phyloP scores from a whole-genome alignment of 2,888 invertebrate genomes.

The Eristalis arbustorum region DNA sequence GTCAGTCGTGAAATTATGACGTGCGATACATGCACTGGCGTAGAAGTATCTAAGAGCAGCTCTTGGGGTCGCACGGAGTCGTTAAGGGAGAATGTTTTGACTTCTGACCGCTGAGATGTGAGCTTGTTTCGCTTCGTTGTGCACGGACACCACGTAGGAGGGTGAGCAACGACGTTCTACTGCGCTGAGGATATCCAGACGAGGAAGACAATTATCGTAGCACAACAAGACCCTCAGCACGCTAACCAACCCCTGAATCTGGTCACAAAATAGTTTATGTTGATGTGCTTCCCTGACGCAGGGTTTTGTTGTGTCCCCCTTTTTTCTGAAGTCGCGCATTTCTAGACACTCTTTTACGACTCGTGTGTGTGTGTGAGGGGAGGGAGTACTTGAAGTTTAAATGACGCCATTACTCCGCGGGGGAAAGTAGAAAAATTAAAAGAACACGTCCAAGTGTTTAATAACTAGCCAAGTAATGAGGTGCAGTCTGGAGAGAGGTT shows the following conservation, averaged over 20 bases:
- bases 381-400: background rate
- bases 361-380: background rate
- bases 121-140: background rate
- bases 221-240: background rate
- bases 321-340: background rate
- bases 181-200: background rate
- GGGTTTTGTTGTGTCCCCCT: background rate
- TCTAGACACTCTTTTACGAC: background rate
- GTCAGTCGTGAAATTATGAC: background rate
- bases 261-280: background rate
- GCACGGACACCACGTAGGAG: background rate
- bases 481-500: too few relatives aligned
- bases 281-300: background rate
- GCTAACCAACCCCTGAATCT: background rate
- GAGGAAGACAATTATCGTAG: background rate
- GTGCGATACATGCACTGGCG: background rate
- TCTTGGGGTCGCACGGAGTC: background rate
- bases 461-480: too few relatives aligned
- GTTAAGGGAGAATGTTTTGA: background rate
- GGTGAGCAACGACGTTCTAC: too few relatives aligned
- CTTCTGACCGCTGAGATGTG: slow-evolving; percentile 19
- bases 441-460: too few relatives aligned
- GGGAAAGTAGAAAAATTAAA: too few relatives aligned
- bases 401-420: background rate
- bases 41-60: background rate